phyloP scores from a whole-genome alignment of 1,140 invertebrate species.

The Oryctes rhinoceros region DNA sequence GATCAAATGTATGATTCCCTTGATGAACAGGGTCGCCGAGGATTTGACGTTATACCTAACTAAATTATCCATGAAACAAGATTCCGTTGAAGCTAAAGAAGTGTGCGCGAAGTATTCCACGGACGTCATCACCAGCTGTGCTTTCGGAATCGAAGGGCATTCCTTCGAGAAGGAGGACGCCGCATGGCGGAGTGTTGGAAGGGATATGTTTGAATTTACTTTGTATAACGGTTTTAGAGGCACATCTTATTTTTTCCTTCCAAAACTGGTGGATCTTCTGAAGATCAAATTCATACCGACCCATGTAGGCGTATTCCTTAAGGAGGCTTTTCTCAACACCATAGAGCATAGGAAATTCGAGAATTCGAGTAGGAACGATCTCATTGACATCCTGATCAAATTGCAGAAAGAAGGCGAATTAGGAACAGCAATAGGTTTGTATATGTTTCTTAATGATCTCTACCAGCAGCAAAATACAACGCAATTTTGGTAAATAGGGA shows the following conservation, averaged over 20 bases:
- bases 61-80: slow-evolving; percentile 25
- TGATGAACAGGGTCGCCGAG: slow-evolving; percentile 52
- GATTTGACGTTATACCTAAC: slow-evolving; percentile 49
- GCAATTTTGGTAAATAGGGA: too few relatives aligned
- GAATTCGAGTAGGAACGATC: slow-evolving; percentile 49
- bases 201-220: slow-evolving; percentile 49
- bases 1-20: slow-evolving; percentile 61
- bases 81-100: slow-evolving; percentile 53
- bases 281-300: slow-evolving; percentile 53
- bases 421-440: not conserved
- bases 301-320: slow-evolving; percentile 46
- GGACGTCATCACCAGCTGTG: slow-evolving; percentile 63
- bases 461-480: too few relatives aligned
- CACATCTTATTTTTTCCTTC: slow-evolving; percentile 55
- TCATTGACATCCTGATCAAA: slow-evolving; percentile 53
- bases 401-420: slow-evolving; percentile 45
- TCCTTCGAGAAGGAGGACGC: slow-evolving; percentile 60
- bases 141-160: slow-evolving; percentile 63
- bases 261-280: slow-evolving; percentile 51
- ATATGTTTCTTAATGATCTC: too few relatives aligned
- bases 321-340: slow-evolving; percentile 46
- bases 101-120: slow-evolving; percentile 61
- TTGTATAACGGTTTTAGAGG: slow-evolving; percentile 44
- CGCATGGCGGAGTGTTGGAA: slow-evolving; percentile 56
- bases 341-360: slow-evolving; percentile 47